Conservation (phyloP, 2,113 vertebrate genomes). For the Lepus timidus region DNA sequence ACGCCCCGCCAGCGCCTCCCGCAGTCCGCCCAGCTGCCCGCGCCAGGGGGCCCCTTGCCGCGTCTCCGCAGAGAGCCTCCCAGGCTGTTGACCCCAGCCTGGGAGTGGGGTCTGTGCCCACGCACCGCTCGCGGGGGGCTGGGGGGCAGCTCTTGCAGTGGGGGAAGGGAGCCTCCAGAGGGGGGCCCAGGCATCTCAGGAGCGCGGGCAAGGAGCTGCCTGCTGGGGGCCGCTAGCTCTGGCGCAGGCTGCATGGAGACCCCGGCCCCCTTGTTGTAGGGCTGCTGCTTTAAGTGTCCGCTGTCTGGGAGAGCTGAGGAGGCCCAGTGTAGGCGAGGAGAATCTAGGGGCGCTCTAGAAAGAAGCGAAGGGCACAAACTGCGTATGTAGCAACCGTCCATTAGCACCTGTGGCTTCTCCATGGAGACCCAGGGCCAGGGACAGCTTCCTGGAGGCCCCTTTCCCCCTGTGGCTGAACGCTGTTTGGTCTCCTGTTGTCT, state of each 20-base stretch:
- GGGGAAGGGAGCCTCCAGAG: constrained; percentile 57
- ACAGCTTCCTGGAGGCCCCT: constrained; percentile 49
- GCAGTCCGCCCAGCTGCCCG: background rate
- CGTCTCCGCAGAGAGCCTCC: background rate
- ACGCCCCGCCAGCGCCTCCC: constrained; percentile 65
- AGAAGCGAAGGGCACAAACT: constrained; percentile 23
- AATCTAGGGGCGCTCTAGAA: background rate
- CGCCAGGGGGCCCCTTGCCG: background rate
- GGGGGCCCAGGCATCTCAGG: background rate
- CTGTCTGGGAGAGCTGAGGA: background rate
- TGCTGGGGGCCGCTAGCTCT: background rate
- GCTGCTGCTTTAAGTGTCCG: background rate
- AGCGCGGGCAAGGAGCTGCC: background rate
- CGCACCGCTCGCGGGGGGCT: background rate
- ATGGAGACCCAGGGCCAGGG: constrained; percentile 63
- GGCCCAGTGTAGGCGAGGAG: background rate
- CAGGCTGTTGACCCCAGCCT: background rate
- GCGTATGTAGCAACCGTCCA: constrained; percentile 41
- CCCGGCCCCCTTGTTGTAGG: background rate
- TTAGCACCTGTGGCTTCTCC: constrained; percentile 83
- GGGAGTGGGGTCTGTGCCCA: background rate
- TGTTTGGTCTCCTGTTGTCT: constrained; percentile 40
- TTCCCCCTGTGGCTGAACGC: background rate
- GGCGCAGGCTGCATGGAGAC: constrained; percentile 23
- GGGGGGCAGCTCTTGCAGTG: background rate